phyloP scores from a whole-genome alignment of 2,888 invertebrate species.

The Vesta saturnalis region DNA sequence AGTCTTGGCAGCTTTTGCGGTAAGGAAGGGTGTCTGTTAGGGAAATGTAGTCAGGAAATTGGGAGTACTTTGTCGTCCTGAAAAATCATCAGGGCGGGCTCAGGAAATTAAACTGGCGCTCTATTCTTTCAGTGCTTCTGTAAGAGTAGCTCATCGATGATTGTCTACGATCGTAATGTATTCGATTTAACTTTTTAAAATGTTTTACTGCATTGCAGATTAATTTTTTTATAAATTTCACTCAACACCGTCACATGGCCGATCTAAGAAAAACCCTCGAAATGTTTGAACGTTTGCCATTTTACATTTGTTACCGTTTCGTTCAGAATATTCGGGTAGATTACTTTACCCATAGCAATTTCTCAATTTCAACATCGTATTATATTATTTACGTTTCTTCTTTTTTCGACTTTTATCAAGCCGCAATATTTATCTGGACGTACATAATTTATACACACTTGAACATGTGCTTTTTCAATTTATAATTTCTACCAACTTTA shows the following conservation, averaged over 20 bases:
- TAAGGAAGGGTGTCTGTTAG: slow-evolving; percentile 43
- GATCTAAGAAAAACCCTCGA: too few relatives aligned
- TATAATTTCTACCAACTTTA: too few relatives aligned
- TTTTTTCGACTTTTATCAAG: too few relatives aligned
- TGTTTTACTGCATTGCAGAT: slow-evolving; percentile 43
- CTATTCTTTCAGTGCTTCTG: slow-evolving; percentile 48
- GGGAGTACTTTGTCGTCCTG: slow-evolving; percentile 50
- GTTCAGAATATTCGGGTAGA: too few relatives aligned
- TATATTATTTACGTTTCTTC: too few relatives aligned
- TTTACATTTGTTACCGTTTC: slow-evolving; percentile 47
- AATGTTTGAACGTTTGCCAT: slow-evolving; percentile 46
- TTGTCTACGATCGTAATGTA: slow-evolving; percentile 17
- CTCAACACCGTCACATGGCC: slow-evolving; percentile 33
- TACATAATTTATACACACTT: too few relatives aligned
- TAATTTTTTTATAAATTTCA: slow-evolving; percentile 41
- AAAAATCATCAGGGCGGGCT: slow-evolving; percentile 49
- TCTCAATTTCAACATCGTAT: too few relatives aligned
- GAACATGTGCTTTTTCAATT: too few relatives aligned
- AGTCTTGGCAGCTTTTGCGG: slow-evolving; percentile 40
- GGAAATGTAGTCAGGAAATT: slow-evolving; percentile 54
- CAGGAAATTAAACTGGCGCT: slow-evolving; percentile 53
- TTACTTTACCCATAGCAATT: too few relatives aligned
- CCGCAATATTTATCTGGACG: too few relatives aligned
- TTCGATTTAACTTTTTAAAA: slow-evolving; percentile 25
- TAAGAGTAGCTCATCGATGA: slow-evolving; percentile 31